Percentiles rank a stretch among this genome's conserved stretches.
Evolutionary conservation across 1,140 invertebrate genomes (phyloP).

Genomic region (Drosophila ananassae): DNA sequence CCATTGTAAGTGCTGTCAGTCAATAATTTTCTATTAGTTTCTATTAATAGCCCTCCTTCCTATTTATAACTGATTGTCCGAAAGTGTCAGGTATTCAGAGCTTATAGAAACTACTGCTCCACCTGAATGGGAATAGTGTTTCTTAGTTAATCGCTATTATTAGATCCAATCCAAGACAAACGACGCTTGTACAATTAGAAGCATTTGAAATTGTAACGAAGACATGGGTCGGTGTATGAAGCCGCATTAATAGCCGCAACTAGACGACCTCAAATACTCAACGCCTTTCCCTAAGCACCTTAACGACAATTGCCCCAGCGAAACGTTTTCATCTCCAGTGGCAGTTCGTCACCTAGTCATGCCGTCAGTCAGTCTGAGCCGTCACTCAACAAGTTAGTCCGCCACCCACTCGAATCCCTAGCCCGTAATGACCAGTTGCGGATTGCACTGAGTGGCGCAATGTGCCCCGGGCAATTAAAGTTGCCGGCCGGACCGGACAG

Average conservation of each 20-base stretch:
- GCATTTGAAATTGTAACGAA: slow-evolving; percentile 39
- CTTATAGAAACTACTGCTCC: no score
- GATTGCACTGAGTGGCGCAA: slow-evolving; percentile 23
- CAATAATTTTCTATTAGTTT: no score
- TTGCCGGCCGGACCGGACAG: slow-evolving; percentile 25
- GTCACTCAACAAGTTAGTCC: slow-evolving; percentile 63
- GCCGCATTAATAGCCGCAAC: slow-evolving; percentile 52
- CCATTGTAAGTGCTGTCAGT: no score
- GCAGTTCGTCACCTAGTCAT: slow-evolving; percentile 29
- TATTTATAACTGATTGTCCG: no score
- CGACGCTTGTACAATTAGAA: slow-evolving; percentile 18
- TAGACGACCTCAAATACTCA: slow-evolving; percentile 46
- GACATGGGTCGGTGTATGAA: slow-evolving; percentile 42
- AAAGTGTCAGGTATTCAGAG: no score
- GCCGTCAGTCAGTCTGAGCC: slow-evolving; percentile 2
- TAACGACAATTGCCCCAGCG: slow-evolving; percentile 64
- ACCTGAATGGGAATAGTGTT: slow-evolving; percentile 11
- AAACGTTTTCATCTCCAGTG: slow-evolving; percentile 35
- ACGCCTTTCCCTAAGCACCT: slow-evolving; percentile 72
- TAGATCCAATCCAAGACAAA: slow-evolving; percentile 6
- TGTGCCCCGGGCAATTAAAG: slow-evolving; percentile 64
- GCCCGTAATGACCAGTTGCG: slow-evolving; percentile 64
- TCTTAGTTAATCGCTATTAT: slow-evolving; percentile 31
- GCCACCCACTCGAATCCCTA: slow-evolving; percentile 2
- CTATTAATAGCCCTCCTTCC: no score